Evolutionary conservation across 2,797 vertebrate species (phyloP).

Genomic region (Decapterus maruadsi): DNA sequence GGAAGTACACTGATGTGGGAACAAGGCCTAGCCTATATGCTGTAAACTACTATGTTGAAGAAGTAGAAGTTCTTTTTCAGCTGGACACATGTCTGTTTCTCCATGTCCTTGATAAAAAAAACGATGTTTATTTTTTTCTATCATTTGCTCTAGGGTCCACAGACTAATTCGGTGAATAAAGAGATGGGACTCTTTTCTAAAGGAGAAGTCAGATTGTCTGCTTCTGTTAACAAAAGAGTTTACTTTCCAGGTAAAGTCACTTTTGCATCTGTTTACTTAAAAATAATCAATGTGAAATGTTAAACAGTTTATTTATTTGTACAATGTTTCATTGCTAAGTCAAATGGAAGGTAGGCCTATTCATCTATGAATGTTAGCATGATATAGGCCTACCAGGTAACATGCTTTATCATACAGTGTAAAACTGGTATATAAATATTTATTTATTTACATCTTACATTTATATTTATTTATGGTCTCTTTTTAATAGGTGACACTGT

Average conservation of each 20-base stretch:
- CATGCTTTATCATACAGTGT: background rate
- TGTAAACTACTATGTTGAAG: background rate
- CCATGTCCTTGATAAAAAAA: background rate
- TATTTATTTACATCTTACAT: no score
- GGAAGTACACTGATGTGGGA: background rate
- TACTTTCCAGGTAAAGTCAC: slow-evolving; percentile 88
- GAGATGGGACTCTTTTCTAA: slow-evolving; percentile 91
- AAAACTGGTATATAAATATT: background rate
- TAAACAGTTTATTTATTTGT: no score
- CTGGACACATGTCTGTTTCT: background rate
- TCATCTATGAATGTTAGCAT: background rate
- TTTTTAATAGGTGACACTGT: slow-evolving; percentile 89
- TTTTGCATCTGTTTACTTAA: background rate
- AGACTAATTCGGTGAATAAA: slow-evolving; percentile 90
- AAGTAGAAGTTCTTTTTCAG: background rate
- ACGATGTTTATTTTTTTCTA: slow-evolving; percentile 31
- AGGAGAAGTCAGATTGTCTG: slow-evolving; percentile 90
- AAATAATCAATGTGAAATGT: background rate
- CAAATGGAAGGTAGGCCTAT: no score
- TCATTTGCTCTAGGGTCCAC: slow-evolving; percentile 85
- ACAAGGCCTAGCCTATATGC: no score
- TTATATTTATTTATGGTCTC: background rate
- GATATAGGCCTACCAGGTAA: no score
- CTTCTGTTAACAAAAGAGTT: slow-evolving; percentile 88
- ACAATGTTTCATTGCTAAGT: background rate